These are phyloP conservation scores for Siderastrea radians DNA, from an alignment of 92 coral and sea anemone species.

Conservation along the genomic window DNA sequence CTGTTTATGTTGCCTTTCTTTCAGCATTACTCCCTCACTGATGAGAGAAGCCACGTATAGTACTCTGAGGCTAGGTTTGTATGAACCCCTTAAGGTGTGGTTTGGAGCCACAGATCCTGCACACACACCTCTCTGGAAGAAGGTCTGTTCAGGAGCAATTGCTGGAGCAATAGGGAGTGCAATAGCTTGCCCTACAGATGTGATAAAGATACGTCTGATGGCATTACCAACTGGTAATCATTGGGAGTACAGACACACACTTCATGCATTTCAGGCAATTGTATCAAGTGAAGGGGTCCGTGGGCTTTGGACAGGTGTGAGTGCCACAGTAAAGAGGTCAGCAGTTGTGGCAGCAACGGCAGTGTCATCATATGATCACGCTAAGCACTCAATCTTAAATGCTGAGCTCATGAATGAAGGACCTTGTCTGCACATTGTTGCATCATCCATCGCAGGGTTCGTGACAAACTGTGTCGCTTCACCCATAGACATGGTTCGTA, in stretches of 20 bases:
- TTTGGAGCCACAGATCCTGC: constrained; percentile 92
- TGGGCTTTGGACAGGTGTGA: constrained; percentile 96
- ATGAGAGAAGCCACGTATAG: constrained; percentile 95
- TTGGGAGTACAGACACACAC: constrained; percentile 84
- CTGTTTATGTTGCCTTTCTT: no score
- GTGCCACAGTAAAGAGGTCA: constrained; percentile 95
- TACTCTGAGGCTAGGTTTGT: constrained; percentile 92
- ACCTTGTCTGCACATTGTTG: constrained; percentile 79
- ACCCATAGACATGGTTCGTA: constrained; percentile 96
- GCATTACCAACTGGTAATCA: constrained; percentile 77
- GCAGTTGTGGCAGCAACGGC: constrained; percentile 93
- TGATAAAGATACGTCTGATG: constrained; percentile 93
- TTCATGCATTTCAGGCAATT: constrained; percentile 90
- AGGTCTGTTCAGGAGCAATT: constrained; percentile 83
- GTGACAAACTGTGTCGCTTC: constrained; percentile 92
- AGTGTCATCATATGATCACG: constrained; percentile 94
- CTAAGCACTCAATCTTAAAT: constrained; percentile 85
- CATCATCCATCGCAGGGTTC: constrained; percentile 93
- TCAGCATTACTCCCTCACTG: constrained; percentile 91
- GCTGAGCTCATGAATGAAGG: constrained; percentile 85
- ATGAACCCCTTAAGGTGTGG: constrained; percentile 90
- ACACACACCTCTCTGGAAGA: constrained; percentile 93
- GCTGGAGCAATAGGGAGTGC: constrained; percentile 98
- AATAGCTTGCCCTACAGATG: constrained; percentile 95
- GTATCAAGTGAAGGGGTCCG: constrained; percentile 82